Percentiles rank a stretch among this genome's conserved stretches.
Conservation (phyloP, 64 coral and sea anemone genomes). For the Catalaphyllia jardinei region DNA sequence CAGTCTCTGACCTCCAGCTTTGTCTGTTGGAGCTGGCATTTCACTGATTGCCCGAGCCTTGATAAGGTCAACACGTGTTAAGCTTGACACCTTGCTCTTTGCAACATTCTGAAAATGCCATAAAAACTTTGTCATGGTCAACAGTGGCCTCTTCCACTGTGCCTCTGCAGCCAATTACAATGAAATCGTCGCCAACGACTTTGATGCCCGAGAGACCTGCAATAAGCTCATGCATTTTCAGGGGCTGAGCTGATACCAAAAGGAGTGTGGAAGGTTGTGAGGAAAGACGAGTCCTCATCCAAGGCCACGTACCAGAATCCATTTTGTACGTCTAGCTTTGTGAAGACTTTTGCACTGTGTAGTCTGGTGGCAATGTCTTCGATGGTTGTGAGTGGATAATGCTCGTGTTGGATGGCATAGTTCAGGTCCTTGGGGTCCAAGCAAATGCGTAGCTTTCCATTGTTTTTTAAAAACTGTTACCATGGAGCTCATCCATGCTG, state of each 20-base stretch:
- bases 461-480: too few relatives aligned
- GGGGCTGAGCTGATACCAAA: constrained; percentile 29
- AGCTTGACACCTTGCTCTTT: too few relatives aligned
- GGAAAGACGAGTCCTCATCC: constrained; percentile 14
- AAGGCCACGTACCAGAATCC: constrained; percentile 41
- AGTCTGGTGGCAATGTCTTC: constrained; percentile 54
- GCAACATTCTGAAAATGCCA: too few relatives aligned
- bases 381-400: constrained; percentile 13
- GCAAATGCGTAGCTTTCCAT: too few relatives aligned
- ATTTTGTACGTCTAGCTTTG: constrained; percentile 15
- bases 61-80: too few relatives aligned
- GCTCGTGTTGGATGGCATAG: too few relatives aligned
- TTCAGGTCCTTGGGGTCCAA: too few relatives aligned
- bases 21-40: too few relatives aligned
- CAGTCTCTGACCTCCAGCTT: too few relatives aligned
- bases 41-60: too few relatives aligned
- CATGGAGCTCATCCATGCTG: too few relatives aligned
- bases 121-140: too few relatives aligned
- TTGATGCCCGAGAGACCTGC: constrained; percentile 34
- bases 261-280: background rate
- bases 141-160: constrained; percentile 23
- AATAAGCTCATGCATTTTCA: constrained; percentile 44
- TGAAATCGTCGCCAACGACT: constrained; percentile 49
- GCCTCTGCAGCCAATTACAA: constrained; percentile 1
- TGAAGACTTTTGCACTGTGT: constrained; percentile 56